Percentiles rank a stretch among this genome's conserved stretches.
Evolutionary conservation across 2,113 vertebrate species (phyloP).

Genomic region (Circaetus cinerascens): DNA sequence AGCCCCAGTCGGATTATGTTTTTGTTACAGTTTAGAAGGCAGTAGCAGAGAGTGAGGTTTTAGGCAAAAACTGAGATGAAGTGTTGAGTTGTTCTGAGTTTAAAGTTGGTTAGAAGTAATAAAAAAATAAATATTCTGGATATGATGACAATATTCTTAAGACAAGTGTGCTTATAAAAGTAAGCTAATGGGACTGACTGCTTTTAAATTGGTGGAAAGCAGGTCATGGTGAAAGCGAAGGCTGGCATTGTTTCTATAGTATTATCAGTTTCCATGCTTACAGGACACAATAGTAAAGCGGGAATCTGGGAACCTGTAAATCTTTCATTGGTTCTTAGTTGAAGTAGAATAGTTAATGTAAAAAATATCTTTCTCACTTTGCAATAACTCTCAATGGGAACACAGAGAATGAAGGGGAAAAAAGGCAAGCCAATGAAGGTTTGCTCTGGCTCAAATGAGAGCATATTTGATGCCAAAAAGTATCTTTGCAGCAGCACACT

Average conservation of each 20-base stretch:
- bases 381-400: slow-evolving; percentile 48
- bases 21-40: background rate
- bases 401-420: background rate
- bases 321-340: slow-evolving; percentile 55
- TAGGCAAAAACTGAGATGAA: background rate
- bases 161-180: background rate
- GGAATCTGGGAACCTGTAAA: slow-evolving; percentile 65
- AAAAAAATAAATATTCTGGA: background rate
- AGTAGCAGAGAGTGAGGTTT: background rate
- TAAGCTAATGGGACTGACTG: slow-evolving; percentile 7
- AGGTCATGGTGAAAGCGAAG: slow-evolving; percentile 36
- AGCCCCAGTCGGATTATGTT: background rate
- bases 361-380: slow-evolving; percentile 60
- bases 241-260: slow-evolving; percentile 45
- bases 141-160: background rate
- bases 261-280: slow-evolving; percentile 64
- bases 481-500: background rate
- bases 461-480: slow-evolving; percentile 8
- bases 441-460: slow-evolving; percentile 11
- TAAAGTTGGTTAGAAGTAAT: background rate
- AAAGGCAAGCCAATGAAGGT: slow-evolving; percentile 8
- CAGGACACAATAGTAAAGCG: slow-evolving; percentile 33
- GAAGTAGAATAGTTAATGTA: slow-evolving; percentile 38
- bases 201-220: slow-evolving; percentile 36
- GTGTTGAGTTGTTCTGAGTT: background rate